Evolutionary conservation across 2,797 vertebrate species (phyloP).

Genomic region (Bradypodion ventrale): DNA sequence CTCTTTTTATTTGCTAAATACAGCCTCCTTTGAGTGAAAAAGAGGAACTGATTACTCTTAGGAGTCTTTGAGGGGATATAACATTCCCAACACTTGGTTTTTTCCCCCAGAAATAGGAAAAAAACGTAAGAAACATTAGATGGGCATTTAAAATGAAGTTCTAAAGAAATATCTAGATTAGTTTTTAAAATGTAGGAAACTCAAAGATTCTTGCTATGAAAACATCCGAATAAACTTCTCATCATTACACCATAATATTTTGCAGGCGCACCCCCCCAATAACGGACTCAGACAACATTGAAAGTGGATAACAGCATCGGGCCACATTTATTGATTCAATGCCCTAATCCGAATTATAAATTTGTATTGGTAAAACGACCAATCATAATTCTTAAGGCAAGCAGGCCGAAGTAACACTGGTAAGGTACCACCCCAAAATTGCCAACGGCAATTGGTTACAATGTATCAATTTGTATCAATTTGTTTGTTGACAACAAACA

Average conservation of each 20-base stretch:
- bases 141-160: slow-evolving; percentile 31
- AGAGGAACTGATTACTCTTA: slow-evolving; percentile 22
- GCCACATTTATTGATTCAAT: too few species aligned
- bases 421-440: too few species aligned
- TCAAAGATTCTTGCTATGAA: slow-evolving; percentile 42
- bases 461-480: too few species aligned
- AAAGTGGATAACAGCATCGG: too few species aligned
- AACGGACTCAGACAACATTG: too few species aligned
- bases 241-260: slow-evolving; percentile 7
- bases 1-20: neutral
- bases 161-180: slow-evolving; percentile 42
- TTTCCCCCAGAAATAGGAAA: slow-evolving; percentile 35
- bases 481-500: too few species aligned
- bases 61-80: slow-evolving; percentile 32
- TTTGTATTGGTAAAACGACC: too few species aligned
- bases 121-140: slow-evolving; percentile 30
- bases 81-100: slow-evolving; percentile 14
- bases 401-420: too few species aligned
- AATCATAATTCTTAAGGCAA: too few species aligned
- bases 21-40: neutral
- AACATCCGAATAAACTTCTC: slow-evolving; percentile 35
- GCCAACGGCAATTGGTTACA: too few species aligned
- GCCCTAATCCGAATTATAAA: too few species aligned
- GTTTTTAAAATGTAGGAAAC: slow-evolving; percentile 1
- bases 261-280: too few species aligned